Percentiles rank a stretch among this genome's conserved stretches.
Evolutionary conservation across 1,140 invertebrate species (phyloP).

Genomic region (Magallana angulata): DNA sequence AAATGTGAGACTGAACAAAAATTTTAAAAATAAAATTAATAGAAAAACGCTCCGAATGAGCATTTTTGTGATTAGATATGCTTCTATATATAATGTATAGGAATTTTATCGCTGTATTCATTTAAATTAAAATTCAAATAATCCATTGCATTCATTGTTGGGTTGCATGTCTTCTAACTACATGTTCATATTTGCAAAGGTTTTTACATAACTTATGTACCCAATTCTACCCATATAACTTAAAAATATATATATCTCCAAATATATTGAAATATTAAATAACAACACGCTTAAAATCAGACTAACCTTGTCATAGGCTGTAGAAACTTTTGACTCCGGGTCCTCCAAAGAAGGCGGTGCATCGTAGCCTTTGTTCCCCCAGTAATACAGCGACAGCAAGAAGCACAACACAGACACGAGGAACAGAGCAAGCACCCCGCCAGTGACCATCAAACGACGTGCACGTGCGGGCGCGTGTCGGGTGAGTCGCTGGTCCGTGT

Average conservation of each 20-base stretch:
- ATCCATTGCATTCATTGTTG: too few relatives aligned
- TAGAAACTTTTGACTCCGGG: background rate
- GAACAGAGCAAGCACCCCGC: background rate
- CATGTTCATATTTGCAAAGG: background rate
- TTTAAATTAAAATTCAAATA: too few relatives aligned
- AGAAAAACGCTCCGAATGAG: too few relatives aligned
- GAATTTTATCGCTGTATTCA: too few relatives aligned
- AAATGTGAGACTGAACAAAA: too few relatives aligned
- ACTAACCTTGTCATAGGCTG: background rate
- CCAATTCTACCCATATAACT: too few relatives aligned
- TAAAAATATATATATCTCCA: too few relatives aligned
- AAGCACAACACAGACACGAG: background rate
- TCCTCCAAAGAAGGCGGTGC: background rate
- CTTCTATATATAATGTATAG: too few relatives aligned
- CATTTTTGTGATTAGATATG: too few relatives aligned
- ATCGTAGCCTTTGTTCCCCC: background rate
- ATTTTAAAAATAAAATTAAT: too few relatives aligned
- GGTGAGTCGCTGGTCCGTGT: background rate
- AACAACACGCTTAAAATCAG: background rate
- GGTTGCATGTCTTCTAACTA: background rate
- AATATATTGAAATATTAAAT: background rate
- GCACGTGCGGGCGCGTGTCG: background rate
- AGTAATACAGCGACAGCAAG: background rate
- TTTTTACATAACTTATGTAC: background rate
- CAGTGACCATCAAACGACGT: background rate